These are phyloP conservation scores for Falco columbarius DNA, from an alignment of 2,797 vertebrate species.

Conservation along the genomic window DNA sequence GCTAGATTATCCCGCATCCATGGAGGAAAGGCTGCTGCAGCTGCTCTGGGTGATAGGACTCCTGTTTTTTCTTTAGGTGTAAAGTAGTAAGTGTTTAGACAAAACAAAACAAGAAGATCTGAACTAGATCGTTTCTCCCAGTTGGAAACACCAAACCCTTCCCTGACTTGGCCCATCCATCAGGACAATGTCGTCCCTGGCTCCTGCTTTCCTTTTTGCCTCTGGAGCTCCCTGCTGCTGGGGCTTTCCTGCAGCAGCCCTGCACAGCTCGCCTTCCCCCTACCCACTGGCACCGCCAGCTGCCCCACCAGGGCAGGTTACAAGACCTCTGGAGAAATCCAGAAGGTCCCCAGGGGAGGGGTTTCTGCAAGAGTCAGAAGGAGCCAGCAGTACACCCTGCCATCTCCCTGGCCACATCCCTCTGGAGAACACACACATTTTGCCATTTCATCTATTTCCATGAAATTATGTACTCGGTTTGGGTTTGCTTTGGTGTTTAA, in stretches of 20 bases:
- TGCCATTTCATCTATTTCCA: background rate
- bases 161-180: background rate
- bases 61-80: background rate
- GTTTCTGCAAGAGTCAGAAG: background rate
- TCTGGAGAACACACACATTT: background rate
- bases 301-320: background rate
- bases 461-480: background rate
- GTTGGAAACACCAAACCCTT: background rate
- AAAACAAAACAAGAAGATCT: background rate
- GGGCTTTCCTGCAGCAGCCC: background rate
- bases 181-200: background rate
- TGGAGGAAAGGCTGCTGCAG: constrained; percentile 1
- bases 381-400: accelerated
- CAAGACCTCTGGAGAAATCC: background rate
- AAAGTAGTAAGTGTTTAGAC: background rate
- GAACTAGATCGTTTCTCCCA: background rate
- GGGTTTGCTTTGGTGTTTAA: background rate
- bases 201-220: background rate
- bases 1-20: background rate
- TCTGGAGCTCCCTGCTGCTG: background rate
- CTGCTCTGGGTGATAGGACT: background rate
- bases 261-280: background rate
- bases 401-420: background rate
- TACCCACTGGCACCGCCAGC: background rate
- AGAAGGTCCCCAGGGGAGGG: background rate